These are phyloP conservation scores for Cetoscarus ocellatus DNA, from an alignment of 2,797 vertebrate species.

Conservation along the genomic window DNA sequence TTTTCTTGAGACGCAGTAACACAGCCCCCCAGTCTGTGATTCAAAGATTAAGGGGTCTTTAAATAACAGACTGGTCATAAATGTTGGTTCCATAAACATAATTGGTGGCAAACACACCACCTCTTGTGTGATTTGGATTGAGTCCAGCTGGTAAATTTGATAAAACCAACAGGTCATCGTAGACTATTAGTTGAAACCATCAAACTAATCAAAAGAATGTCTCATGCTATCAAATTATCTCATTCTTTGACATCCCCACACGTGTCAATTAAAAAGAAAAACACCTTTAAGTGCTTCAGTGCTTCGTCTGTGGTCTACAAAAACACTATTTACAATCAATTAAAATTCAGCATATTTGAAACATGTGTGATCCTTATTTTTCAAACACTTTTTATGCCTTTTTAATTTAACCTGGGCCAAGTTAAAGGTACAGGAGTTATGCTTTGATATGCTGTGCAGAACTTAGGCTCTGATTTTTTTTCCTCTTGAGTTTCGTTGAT, in stretches of 20 bases:
- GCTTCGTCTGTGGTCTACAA: conserved; percentile 50
- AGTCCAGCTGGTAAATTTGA: conserved; percentile 32
- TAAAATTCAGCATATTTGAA: conserved; percentile 73
- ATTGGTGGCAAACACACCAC: conserved; percentile 5
- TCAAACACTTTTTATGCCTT: conserved; percentile 58
- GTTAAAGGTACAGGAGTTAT: conserved; percentile 47
- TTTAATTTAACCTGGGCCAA: conserved; percentile 59
- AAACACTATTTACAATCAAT: conserved; percentile 72
- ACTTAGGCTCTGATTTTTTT: conserved; percentile 32
- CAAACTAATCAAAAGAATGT: conserved; percentile 47
- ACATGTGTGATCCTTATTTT: conserved; percentile 73
- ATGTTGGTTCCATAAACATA: conserved; percentile 2
- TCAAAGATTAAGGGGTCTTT: not conserved
- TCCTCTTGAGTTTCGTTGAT: conserved; percentile 49
- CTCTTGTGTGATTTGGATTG: conserved; percentile 16
- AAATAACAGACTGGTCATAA: conserved; percentile 3
- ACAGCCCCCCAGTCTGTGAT: not conserved
- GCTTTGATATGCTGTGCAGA: conserved; percentile 65
- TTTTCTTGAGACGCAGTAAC: no score
- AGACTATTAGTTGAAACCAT: conserved; percentile 46
- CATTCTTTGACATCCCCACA: conserved; percentile 47
- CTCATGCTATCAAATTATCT: conserved; percentile 49
- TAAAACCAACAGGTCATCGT: conserved; percentile 38
- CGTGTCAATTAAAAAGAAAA: conserved; percentile 42
- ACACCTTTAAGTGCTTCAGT: conserved; percentile 62